A percentile compares a stretch with the other conserved stretches of the same genome.
phyloP scores from a whole-genome alignment of 2,797 vertebrate species.

The Synanceia verrucosa region DNA sequence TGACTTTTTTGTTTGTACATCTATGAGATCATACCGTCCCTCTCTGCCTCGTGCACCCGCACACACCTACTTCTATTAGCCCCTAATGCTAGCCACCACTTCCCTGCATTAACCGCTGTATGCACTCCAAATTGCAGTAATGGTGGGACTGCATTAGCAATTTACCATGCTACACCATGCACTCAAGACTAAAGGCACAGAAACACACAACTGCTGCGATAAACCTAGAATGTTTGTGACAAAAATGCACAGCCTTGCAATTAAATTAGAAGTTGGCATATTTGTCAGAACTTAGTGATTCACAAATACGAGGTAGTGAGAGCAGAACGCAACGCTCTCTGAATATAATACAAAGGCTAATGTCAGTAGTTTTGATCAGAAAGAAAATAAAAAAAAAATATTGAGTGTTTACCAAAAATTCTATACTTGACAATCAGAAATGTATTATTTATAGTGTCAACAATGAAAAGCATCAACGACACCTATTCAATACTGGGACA shows the following conservation, averaged over 20 bases:
- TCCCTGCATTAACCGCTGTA: slow-evolving; percentile 62
- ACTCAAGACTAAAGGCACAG: slow-evolving; percentile 62
- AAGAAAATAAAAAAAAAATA: slow-evolving; percentile 3
- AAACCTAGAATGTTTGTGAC: slow-evolving; percentile 54
- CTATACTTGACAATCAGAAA: background rate
- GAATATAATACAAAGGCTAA: background rate
- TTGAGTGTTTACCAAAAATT: background rate
- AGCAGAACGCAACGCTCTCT: background rate
- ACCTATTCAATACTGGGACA: background rate
- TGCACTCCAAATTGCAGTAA: slow-evolving; percentile 73
- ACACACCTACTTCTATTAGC: slow-evolving; percentile 40
- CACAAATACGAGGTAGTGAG: background rate
- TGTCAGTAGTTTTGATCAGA: background rate
- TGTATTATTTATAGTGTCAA: background rate
- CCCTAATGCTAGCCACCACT: slow-evolving; percentile 60
- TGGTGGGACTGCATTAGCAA: slow-evolving; percentile 72
- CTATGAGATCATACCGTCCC: background rate
- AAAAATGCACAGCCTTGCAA: slow-evolving; percentile 56
- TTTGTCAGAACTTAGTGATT: slow-evolving; percentile 21
- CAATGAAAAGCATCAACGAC: background rate
- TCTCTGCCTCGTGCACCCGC: background rate
- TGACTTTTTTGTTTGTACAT: background rate
- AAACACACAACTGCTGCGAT: slow-evolving; percentile 65
- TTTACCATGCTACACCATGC: slow-evolving; percentile 75
- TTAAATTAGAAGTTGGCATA: slow-evolving; percentile 40